Evolutionary conservation across 2,797 vertebrate genomes (phyloP).

Genomic region (Halcyon badia): DNA sequence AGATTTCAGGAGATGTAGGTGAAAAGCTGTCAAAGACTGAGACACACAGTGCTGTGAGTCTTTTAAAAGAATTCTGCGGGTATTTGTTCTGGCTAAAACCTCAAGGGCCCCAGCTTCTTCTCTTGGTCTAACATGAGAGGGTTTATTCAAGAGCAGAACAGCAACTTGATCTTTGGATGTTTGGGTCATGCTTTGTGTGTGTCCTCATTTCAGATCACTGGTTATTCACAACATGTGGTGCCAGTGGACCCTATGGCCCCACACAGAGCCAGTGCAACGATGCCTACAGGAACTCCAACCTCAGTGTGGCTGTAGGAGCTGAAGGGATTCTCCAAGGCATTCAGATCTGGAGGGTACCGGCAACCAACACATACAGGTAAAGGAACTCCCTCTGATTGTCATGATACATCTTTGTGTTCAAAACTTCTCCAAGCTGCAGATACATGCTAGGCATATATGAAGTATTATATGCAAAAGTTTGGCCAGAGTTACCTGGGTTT

Average conservation of each 20-base stretch:
- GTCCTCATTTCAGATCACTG: constrained; percentile 83
- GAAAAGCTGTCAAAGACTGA: not conserved
- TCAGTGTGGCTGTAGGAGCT: constrained; percentile 90
- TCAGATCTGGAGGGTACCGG: constrained; percentile 95
- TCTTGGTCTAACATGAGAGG: not conserved
- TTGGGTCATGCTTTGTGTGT: not conserved
- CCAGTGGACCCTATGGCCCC: constrained; percentile 91
- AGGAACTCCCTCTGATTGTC: not conserved
- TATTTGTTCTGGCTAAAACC: not conserved
- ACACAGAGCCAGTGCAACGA: constrained; percentile 92
- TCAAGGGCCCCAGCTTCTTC: not conserved
- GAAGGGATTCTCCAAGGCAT: constrained; percentile 90
- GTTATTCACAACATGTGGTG: constrained; percentile 94
- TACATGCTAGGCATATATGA: rapidly evolving
- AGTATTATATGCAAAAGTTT: not conserved
- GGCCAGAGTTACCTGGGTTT: not conserved
- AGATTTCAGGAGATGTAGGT: not conserved
- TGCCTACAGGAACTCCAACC: constrained; percentile 90
- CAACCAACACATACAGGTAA: constrained; percentile 94
- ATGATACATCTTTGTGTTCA: rapidly evolving
- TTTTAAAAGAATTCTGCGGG: not conserved
- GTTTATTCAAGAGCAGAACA: not conserved
- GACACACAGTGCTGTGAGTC: not conserved
- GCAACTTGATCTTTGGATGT: not conserved
- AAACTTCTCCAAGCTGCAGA: not conserved